A percentile compares a stretch with the other conserved stretches of the same genome.
Evolutionary conservation across 2,888 invertebrate genomes (phyloP).

Genomic region (Drosophila pegasa): DNA sequence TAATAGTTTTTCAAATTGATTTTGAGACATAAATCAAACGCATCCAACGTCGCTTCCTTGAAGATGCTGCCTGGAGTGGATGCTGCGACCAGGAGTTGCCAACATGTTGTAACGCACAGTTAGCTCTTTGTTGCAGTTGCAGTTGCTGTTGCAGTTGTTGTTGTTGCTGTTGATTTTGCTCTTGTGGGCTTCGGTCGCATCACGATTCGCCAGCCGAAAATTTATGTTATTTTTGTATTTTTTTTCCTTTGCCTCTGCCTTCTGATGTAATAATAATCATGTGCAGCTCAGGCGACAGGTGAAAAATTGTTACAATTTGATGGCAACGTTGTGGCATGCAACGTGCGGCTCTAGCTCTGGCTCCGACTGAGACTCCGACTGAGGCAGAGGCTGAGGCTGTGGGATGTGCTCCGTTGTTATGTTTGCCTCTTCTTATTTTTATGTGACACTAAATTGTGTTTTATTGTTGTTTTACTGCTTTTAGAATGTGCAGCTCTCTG

Average conservation of each 20-base stretch:
- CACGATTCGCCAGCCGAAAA: slow-evolving; percentile 70
- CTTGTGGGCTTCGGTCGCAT: slow-evolving; percentile 45
- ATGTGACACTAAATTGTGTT: slow-evolving; percentile 69
- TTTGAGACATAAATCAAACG: slow-evolving; percentile 68
- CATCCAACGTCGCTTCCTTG: slow-evolving; percentile 64
- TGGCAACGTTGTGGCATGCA: slow-evolving; percentile 60
- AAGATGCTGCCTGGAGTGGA: slow-evolving; percentile 36
- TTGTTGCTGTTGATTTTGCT: slow-evolving; percentile 20
- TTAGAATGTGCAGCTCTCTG: slow-evolving; percentile 59
- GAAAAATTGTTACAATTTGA: slow-evolving; percentile 79
- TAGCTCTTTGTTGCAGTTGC: neutral
- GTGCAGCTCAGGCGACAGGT: slow-evolving; percentile 67
- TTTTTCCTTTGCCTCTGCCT: slow-evolving; percentile 12
- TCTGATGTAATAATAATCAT: slow-evolving; percentile 78
- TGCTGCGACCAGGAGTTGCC: slow-evolving; percentile 19
- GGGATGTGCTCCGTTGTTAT: slow-evolving; percentile 32
- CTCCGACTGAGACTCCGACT: too few species aligned
- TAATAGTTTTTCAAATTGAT: slow-evolving; percentile 47
- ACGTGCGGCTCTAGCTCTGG: too few species aligned
- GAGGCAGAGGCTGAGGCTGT: too few species aligned
- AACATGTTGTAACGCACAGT: slow-evolving; percentile 63
- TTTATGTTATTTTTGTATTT: slow-evolving; percentile 61
- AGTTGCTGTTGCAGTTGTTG: slow-evolving; percentile 7
- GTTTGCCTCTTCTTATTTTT: slow-evolving; percentile 35
- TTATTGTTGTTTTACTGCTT: slow-evolving; percentile 57